phyloP scores from a whole-genome alignment of 1,140 invertebrate genomes.

The Phocides pigmalion region DNA sequence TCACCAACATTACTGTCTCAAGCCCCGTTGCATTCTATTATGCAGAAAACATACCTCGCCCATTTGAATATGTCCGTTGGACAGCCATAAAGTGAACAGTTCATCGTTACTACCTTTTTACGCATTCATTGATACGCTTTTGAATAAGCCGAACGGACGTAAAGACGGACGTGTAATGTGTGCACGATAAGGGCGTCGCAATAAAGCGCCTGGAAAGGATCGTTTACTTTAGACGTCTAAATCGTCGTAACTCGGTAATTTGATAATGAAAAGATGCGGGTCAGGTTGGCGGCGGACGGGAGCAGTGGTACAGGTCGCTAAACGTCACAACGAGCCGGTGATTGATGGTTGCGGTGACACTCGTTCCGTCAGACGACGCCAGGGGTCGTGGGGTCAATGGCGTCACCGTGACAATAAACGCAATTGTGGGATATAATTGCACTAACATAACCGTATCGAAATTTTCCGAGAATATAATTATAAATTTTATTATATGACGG shows the following conservation, averaged over 20 bases:
- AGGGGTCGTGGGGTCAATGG: constrained; percentile 74
- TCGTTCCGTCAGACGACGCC: constrained; percentile 56
- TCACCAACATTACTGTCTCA: constrained; percentile 31
- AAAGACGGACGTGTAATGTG: background rate
- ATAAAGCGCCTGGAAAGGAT: background rate
- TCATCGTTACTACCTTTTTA: constrained; percentile 25
- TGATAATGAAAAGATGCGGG: constrained; percentile 41
- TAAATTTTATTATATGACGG: background rate
- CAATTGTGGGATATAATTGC: constrained; percentile 21
- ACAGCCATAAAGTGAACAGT: constrained; percentile 21
- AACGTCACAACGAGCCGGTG: constrained; percentile 63
- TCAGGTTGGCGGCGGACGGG: constrained; percentile 39
- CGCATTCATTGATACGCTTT: constrained; percentile 28
- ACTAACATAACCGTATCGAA: background rate
- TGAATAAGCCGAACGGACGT: constrained; percentile 24
- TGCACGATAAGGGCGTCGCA: constrained; percentile 2
- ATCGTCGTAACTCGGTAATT: constrained; percentile 34
- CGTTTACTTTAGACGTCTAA: background rate
- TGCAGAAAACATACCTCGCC: constrained; percentile 12
- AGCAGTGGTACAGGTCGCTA: constrained; percentile 45
- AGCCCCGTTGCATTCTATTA: constrained; percentile 26
- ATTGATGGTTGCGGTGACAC: constrained; percentile 75
- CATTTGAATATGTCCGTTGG: constrained; percentile 17
- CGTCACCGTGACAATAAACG: constrained; percentile 54
- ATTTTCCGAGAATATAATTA: constrained; percentile 1